Percentiles rank a stretch among this genome's conserved stretches.
phyloP scores from a whole-genome alignment of 2,888 invertebrate genomes.

The Anthrax anthrax region DNA sequence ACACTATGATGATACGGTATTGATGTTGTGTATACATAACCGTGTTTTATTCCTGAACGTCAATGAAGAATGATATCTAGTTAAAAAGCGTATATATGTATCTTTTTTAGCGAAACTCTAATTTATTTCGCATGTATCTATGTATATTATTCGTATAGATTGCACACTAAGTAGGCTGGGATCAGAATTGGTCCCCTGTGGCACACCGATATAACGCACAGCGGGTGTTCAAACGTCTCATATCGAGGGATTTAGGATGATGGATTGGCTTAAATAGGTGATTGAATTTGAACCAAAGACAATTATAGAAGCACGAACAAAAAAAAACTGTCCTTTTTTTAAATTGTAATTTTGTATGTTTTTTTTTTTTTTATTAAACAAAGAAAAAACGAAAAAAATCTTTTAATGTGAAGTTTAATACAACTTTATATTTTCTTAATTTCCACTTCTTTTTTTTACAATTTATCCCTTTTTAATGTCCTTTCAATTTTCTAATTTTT shows the following conservation, averaged over 20 bases:
- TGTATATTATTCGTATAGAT: too few species aligned
- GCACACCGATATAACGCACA: constrained; percentile 33
- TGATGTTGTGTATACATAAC: too few species aligned
- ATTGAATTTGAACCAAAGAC: constrained; percentile 13
- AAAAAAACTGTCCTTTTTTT: constrained; percentile 5
- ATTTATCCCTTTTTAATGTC: not conserved
- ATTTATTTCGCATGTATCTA: too few species aligned
- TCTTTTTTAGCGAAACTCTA: too few species aligned
- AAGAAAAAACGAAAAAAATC: not conserved
- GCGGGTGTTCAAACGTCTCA: constrained; percentile 22
- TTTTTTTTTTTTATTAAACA: not conserved
- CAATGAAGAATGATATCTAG: too few species aligned
- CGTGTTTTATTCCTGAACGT: too few species aligned
- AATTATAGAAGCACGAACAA: constrained; percentile 1
- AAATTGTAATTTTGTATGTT: constrained; percentile 10
- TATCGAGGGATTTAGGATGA: constrained; percentile 19
- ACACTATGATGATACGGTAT: too few species aligned
- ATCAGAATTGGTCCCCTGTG: constrained; percentile 35
- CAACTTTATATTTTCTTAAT: too few species aligned
- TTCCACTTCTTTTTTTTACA: not conserved
- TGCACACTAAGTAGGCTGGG: constrained; percentile 4
- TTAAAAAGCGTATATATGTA: too few species aligned
- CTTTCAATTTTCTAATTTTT: not conserved
- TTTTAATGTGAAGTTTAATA: not conserved
- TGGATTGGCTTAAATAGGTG: constrained; percentile 18